Conservation (phyloP, 2,888 invertebrate genomes). For the Perizoma flavofasciatum region DNA sequence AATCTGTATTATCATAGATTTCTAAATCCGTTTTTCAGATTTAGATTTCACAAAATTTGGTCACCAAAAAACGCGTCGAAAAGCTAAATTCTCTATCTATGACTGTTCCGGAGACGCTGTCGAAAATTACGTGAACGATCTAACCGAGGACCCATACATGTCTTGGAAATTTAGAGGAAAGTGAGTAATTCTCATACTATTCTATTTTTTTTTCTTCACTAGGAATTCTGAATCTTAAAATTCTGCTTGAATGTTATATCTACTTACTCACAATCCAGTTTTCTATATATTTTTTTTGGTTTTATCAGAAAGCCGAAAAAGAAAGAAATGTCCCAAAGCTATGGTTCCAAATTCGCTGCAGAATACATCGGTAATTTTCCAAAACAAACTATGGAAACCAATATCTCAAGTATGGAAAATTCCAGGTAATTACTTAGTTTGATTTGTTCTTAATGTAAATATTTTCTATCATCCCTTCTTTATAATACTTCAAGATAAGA, state of each 20-base stretch:
- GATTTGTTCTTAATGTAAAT: conserved; percentile 3
- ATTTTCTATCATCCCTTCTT: neutral
- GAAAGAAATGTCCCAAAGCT: conserved; percentile 61
- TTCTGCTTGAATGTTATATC: neutral
- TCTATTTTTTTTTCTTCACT: neutral
- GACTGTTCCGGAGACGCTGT: conserved; percentile 65
- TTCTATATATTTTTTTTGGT: neutral
- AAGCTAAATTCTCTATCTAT: conserved; percentile 35
- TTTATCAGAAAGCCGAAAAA: conserved; percentile 53
- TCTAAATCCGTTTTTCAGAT: conserved; percentile 45
- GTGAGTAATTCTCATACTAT: conserved; percentile 61
- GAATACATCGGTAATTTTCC: conserved; percentile 55
- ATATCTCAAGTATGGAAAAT: conserved; percentile 63
- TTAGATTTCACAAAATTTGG: conserved; percentile 58
- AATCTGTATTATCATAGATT: too few species aligned
- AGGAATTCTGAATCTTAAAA: neutral
- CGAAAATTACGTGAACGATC: conserved; percentile 45
- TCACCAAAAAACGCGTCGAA: conserved; percentile 24
- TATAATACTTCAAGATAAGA: too few species aligned
- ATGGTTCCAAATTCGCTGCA: conserved; percentile 57
- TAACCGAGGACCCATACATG: conserved; percentile 57
- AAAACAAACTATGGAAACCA: conserved; percentile 47
- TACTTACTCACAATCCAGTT: too few species aligned
- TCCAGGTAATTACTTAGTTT: conserved; percentile 56
- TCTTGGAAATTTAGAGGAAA: conserved; percentile 69